Evolutionary conservation across 2,888 invertebrate species (phyloP).

Genomic region (Orchesella flavescens): DNA sequence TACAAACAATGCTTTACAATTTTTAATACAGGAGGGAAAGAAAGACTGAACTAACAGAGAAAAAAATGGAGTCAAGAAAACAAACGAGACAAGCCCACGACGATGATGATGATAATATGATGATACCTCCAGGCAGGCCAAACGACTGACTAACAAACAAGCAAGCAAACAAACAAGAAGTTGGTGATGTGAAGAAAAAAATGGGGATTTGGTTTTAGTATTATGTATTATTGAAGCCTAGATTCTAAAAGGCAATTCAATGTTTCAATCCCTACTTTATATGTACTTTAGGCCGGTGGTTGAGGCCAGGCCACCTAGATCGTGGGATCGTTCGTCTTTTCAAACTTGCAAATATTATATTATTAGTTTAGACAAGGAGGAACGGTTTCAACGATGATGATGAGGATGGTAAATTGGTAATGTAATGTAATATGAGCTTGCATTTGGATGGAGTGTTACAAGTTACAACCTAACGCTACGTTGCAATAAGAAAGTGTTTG

Average conservation of each 20-base stretch:
- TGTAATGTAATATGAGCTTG: slow-evolving; percentile 36
- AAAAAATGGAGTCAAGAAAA: slow-evolving; percentile 37
- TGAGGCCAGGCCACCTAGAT: slow-evolving; percentile 52
- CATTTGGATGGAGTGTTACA: slow-evolving; percentile 23
- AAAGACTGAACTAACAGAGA: slow-evolving; percentile 8
- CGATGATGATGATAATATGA: slow-evolving; percentile 24
- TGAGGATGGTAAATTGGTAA: too few relatives aligned
- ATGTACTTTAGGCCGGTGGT: too few relatives aligned
- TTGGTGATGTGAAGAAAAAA: too few relatives aligned
- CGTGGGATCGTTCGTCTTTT: slow-evolving; percentile 42
- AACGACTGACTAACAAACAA: slow-evolving; percentile 34
- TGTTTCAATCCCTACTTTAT: slow-evolving; percentile 1
- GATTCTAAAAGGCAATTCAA: background rate
- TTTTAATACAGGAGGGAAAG: slow-evolving; percentile 21
- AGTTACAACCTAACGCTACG: too few relatives aligned
- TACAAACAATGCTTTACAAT: too few relatives aligned
- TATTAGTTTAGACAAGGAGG: slow-evolving; percentile 16
- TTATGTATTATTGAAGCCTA: background rate
- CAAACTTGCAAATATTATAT: slow-evolving; percentile 42
- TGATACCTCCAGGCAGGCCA: slow-evolving; percentile 49
- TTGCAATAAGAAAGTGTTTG: too few relatives aligned
- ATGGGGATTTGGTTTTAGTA: too few relatives aligned
- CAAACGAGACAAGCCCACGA: slow-evolving; percentile 54
- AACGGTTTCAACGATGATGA: background rate
- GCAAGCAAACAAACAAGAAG: slow-evolving; percentile 41